phyloP scores from a whole-genome alignment of 92 coral and sea anemone genomes.

The Parazoanthus swiftii region DNA sequence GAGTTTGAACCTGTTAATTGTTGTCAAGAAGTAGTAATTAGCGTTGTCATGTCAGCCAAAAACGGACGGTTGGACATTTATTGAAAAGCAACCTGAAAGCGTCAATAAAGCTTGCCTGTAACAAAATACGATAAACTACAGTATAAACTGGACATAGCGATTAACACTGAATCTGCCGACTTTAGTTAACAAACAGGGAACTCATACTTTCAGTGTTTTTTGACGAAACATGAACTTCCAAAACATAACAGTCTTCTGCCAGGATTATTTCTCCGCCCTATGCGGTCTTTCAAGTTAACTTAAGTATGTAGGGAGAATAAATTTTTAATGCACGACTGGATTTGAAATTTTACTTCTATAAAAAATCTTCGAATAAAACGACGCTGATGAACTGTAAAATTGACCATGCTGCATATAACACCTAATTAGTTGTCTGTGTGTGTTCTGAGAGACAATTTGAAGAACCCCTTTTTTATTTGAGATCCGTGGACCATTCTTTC shows the following conservation, averaged over 20 bases:
- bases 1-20: conserved; percentile 28
- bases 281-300: not conserved
- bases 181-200: not conserved
- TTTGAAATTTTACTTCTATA: no score
- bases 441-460: not conserved
- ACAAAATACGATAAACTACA: not conserved
- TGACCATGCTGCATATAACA: not conserved
- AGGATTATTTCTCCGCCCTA: not conserved
- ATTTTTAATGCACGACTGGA: not conserved
- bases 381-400: not conserved
- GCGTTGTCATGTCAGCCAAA: not conserved
- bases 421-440: not conserved
- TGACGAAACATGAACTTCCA: not conserved
- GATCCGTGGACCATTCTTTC: not conserved
- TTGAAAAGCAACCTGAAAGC: not conserved
- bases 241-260: not conserved
- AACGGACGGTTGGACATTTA: not conserved
- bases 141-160: not conserved
- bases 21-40: conserved; percentile 17
- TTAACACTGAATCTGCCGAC: not conserved
- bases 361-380: not conserved
- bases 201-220: not conserved
- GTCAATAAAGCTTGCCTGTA: not conserved
- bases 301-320: not conserved
- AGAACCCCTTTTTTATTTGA: not conserved